Evolutionary conservation across 2,113 vertebrate species (phyloP).

Genomic region (Fregata magnificens): DNA sequence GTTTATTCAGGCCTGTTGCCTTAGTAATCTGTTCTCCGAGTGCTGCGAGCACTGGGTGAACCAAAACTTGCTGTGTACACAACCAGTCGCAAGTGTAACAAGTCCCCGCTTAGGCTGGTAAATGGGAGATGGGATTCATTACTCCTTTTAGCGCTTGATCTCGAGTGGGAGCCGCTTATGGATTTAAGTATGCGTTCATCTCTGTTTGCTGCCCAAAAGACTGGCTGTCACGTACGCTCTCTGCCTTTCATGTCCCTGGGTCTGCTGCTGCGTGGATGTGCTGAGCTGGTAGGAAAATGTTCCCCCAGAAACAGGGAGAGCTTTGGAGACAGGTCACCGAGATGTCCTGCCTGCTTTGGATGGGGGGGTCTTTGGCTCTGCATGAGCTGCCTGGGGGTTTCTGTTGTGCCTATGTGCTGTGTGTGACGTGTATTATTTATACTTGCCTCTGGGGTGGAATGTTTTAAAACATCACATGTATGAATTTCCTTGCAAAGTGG

Average conservation of each 20-base stretch:
- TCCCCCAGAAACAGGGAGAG: accelerated
- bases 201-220: not conserved
- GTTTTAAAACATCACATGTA: accelerated
- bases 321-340: accelerated
- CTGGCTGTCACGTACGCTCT: accelerated
- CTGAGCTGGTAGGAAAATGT: not conserved
- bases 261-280: not conserved
- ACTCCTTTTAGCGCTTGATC: not conserved
- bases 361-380: not conserved
- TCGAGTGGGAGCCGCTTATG: not conserved
- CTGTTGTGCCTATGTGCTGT: not conserved
- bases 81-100: accelerated
- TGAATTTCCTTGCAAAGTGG: accelerated
- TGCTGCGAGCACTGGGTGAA: not conserved
- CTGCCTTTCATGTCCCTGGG: not conserved
- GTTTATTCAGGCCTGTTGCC: not conserved
- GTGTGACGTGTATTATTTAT: accelerated
- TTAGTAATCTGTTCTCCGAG: not conserved
- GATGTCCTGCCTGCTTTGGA: not conserved
- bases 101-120: not conserved
- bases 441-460: accelerated
- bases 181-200: not conserved
- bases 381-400: not conserved
- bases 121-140: not conserved
- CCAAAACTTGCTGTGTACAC: not conserved